Conservation (phyloP, 2,888 invertebrate species). For the Scrobipalpa atriplicella region DNA sequence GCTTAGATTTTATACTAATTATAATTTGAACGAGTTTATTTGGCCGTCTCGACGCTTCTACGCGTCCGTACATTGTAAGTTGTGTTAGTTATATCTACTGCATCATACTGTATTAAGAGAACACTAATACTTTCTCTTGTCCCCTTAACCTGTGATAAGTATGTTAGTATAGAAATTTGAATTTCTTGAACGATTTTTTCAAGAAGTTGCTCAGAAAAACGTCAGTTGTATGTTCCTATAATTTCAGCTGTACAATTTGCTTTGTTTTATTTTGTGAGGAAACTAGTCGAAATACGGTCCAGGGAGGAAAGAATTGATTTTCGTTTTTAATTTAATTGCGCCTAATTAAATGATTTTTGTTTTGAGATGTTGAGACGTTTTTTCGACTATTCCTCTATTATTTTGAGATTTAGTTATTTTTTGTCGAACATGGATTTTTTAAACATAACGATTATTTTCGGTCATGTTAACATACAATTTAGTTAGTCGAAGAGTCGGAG, state of each 20-base stretch:
- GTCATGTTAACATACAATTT: constrained; percentile 16
- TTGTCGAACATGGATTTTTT: constrained; percentile 21
- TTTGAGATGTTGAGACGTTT: constrained; percentile 36
- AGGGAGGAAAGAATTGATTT: constrained; percentile 45
- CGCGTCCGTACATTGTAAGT: constrained; percentile 68
- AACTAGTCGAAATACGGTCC: constrained; percentile 67
- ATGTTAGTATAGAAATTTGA: constrained; percentile 75
- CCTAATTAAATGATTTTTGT: constrained; percentile 61
- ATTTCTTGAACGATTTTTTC: constrained; percentile 71
- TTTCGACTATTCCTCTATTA: constrained; percentile 56
- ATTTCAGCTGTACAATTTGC: constrained; percentile 73
- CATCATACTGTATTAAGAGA: constrained; percentile 75
- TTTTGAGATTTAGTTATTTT: constrained; percentile 24
- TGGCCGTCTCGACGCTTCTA: constrained; percentile 42
- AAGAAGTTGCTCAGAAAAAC: constrained; percentile 74
- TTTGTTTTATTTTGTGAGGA: constrained; percentile 59
- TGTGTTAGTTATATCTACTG: constrained; percentile 72
- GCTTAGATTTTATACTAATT: constrained; percentile 69
- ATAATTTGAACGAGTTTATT: constrained; percentile 59
- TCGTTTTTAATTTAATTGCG: constrained; percentile 61
- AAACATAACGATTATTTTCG: constrained; percentile 29
- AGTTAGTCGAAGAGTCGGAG: constrained; percentile 33
- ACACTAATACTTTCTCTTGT: constrained; percentile 81
- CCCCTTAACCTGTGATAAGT: constrained; percentile 83
- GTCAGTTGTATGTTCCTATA: constrained; percentile 76